Percentiles rank a stretch among this genome's conserved stretches.
Evolutionary conservation across 1,140 invertebrate genomes (phyloP).

Genomic region (Thalassaphorura encarpata): DNA sequence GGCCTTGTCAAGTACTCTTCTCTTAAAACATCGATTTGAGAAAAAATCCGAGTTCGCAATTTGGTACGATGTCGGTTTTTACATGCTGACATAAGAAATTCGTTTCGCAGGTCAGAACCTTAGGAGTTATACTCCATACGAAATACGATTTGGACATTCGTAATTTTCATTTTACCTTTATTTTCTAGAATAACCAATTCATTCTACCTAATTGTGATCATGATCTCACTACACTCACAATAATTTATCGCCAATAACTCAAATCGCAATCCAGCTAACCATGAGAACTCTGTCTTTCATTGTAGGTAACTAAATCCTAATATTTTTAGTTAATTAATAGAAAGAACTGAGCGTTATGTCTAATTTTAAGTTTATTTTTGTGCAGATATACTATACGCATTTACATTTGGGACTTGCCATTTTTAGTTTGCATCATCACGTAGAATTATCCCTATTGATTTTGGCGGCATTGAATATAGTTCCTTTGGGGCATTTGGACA

Average conservation of each 20-base stretch:
- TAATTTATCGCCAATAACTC: constrained; percentile 94
- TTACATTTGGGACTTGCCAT: constrained; percentile 96
- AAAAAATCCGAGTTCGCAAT: constrained; percentile 95
- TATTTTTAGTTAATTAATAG: constrained; percentile 2
- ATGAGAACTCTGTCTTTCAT: constrained; percentile 96
- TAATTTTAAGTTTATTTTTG: constrained; percentile 10
- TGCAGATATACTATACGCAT: constrained; percentile 91
- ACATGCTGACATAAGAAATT: constrained; percentile 93
- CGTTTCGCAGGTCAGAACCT: constrained; percentile 84
- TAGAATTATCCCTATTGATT: constrained; percentile 68
- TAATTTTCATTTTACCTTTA: constrained; percentile 32
- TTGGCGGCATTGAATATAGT: constrained; percentile 98
- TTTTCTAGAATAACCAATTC: constrained; percentile 97
- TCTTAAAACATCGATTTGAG: constrained; percentile 81
- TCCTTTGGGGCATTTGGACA: constrained; percentile 82
- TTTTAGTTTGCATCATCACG: constrained; percentile 79
- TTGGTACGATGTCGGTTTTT: constrained; percentile 96
- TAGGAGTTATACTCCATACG: background rate
- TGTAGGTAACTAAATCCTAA: constrained; percentile 45
- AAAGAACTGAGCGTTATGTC: too few relatives aligned
- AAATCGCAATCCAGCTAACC: constrained; percentile 98
- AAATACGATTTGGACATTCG: background rate
- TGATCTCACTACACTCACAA: constrained; percentile 99
- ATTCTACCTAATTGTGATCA: constrained; percentile 98
- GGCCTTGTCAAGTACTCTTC: constrained; percentile 83